Evolutionary conservation across 2,797 vertebrate species (phyloP).

Genomic region (Uromys caudimaculatus): DNA sequence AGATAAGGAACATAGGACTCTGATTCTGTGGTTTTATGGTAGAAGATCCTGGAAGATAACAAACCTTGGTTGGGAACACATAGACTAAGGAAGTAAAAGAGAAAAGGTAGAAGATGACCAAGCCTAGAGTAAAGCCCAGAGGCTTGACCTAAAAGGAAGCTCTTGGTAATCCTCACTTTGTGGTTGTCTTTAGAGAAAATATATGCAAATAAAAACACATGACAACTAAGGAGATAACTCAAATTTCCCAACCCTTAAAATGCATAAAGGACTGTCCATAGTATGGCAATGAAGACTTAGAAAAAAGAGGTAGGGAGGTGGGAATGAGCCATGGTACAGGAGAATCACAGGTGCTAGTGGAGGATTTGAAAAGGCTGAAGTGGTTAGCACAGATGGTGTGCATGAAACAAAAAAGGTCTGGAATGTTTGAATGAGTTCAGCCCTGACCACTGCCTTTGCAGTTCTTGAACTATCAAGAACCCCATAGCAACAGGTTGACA

Average conservation of each 20-base stretch:
- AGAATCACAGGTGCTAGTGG: neutral
- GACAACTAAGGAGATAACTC: slow-evolving; percentile 3
- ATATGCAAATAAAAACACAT: neutral
- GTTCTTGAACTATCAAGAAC: neutral
- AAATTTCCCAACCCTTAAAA: slow-evolving; percentile 50
- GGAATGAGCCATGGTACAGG: neutral
- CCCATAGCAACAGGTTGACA: neutral
- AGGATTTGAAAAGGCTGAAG: slow-evolving; percentile 28
- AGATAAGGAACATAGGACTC: slow-evolving; percentile 22
- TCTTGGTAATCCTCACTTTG: neutral
- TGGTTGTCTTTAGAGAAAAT: neutral
- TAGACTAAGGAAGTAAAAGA: neutral
- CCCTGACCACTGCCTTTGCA: neutral
- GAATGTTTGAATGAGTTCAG: neutral
- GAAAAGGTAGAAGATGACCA: slow-evolving; percentile 18
- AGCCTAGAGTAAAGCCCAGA: slow-evolving; percentile 17
- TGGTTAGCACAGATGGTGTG: slow-evolving; percentile 6
- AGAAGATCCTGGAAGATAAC: slow-evolving; percentile 17
- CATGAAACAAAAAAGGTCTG: slow-evolving; percentile 27
- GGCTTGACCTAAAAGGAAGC: neutral
- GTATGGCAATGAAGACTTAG: neutral
- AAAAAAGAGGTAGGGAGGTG: slow-evolving; percentile 17
- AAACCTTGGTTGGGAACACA: slow-evolving; percentile 12
- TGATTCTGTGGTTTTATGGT: slow-evolving; percentile 48
- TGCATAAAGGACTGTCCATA: neutral